Base-by-base conservation (phyloP, 1,140 invertebrate species). In the Sycobia sp. region DNA sequence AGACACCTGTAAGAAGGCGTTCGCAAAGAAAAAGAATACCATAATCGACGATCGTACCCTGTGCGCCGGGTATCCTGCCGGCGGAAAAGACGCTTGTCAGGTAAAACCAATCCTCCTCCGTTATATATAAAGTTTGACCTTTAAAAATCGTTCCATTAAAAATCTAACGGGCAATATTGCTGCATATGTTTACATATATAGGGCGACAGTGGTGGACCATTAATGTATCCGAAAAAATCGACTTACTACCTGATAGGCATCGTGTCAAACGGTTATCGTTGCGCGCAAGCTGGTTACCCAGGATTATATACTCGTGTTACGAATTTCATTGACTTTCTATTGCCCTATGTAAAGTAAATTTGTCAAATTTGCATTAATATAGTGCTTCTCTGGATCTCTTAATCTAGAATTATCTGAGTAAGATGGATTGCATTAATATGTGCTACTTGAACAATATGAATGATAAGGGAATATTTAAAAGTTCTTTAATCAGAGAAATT, bases 191-290 rank as follows among this genome's bases (percentile, higher is more conserved):
- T n/a, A n/a, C n/a, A n/a, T n/a, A n/a, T n/a, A n/a, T 14, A 86
- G 84, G 92, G 92, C 16, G 92, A 95, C 76, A 94, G 91, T 32
- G 92, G 92, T 8, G 93, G 93, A n/a, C 92, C 92, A 0, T 71
- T 94, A 8, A 92, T 94, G 89, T 73, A 82, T 82, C 18, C 39
- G 27, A 25, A 57, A 2, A 16, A 39, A 1, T 51, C 64, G n/a
- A 69, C 49, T 3, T 89, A 80, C 70, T 87, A 88, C 65, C 76
- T 86, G 54, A 86, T 91, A 56, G 91, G 91, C 1, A 83, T 93
- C 0, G 89, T 91, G 1, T 91, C 89, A n/a, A 92, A 87, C 67
- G 91, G 91, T 0, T 86, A 83, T 43, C 82, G 84, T 71, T 93
- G 92, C 75, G 92, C 90, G 58, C 83, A 88, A 76, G 77, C 87